A percentile compares a stretch with the other conserved stretches of the same genome.
phyloP scores from a whole-genome alignment of 2,888 invertebrate species.

The Leucophenga montana region DNA sequence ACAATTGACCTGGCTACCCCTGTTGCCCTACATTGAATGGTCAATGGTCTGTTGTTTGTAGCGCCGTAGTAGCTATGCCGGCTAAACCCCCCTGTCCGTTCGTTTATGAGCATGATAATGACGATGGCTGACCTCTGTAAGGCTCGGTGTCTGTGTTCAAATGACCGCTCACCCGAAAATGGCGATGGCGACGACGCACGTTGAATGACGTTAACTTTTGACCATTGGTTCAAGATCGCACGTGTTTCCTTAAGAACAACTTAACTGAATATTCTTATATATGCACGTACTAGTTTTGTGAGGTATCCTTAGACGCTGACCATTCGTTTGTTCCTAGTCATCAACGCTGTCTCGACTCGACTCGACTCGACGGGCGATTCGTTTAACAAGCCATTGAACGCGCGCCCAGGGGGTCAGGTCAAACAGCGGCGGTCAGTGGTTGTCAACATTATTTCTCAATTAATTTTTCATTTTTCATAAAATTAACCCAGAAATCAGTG shows the following conservation, averaged over 20 bases:
- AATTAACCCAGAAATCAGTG: slow-evolving; percentile 67
- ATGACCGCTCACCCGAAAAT: slow-evolving; percentile 54
- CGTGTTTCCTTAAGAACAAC: slow-evolving; percentile 57
- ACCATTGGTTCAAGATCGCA: slow-evolving; percentile 69
- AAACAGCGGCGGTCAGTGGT: slow-evolving; percentile 62
- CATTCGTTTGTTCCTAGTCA: too few species aligned
- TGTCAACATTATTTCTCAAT: slow-evolving; percentile 71
- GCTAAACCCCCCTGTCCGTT: slow-evolving; percentile 30
- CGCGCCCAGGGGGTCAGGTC: slow-evolving; percentile 43
- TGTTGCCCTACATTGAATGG: too few species aligned
- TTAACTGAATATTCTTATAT: too few species aligned
- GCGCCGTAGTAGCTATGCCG: too few species aligned
- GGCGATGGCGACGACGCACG: slow-evolving; percentile 46
- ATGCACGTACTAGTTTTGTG: too few species aligned
- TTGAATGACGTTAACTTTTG: slow-evolving; percentile 65
- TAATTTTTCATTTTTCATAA: slow-evolving; percentile 71
- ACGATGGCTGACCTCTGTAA: slow-evolving; percentile 68
- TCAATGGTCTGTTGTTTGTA: too few species aligned
- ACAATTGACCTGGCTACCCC: slow-evolving; percentile 17
- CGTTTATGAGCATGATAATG: slow-evolving; percentile 68
- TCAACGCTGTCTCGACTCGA: slow-evolving; percentile 33
- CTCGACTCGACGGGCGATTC: slow-evolving; percentile 47
- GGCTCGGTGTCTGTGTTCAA: slow-evolving; percentile 29
- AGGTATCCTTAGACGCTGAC: too few species aligned
- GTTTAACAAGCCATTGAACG: slow-evolving; percentile 48